These are phyloP conservation scores for Spongilla lacustris DNA, from an alignment of 37 sponge, comb jelly and placozoan genomes.

Conservation along the genomic window DNA sequence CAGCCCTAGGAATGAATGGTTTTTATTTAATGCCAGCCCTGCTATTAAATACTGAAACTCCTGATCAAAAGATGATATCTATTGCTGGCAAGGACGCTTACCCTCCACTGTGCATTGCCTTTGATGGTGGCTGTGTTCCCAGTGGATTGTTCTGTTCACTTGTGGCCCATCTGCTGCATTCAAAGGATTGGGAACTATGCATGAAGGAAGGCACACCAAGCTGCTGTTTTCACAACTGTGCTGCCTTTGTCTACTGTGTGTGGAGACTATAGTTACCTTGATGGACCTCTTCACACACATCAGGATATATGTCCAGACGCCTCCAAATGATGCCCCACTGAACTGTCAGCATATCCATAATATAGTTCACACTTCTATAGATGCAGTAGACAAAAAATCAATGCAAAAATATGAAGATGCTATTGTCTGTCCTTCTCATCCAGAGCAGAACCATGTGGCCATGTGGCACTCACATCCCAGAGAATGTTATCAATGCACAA, in stretches of 20 bases:
- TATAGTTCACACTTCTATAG: neutral
- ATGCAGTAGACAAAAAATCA: neutral
- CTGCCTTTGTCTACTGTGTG: neutral
- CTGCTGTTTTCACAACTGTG: neutral
- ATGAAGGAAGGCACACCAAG: neutral
- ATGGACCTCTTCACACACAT: neutral
- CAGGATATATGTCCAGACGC: neutral
- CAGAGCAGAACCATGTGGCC: neutral
- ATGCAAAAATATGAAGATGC: neutral
- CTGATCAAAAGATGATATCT: neutral
- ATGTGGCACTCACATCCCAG: neutral
- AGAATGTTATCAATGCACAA: neutral
- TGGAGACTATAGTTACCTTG: neutral
- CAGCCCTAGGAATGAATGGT: neutral
- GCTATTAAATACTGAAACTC: neutral
- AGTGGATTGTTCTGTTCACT: neutral
- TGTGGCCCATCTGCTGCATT: neutral
- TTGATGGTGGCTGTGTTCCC: neutral
- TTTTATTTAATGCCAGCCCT: neutral
- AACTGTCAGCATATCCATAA: neutral
- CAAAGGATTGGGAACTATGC: neutral
- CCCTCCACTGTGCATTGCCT: neutral
- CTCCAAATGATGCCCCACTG: too few relatives aligned
- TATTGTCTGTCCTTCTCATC: neutral
- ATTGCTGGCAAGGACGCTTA: neutral